Percentiles rank a stretch among this genome's conserved stretches.
Conservation (phyloP, 2,113 vertebrate genomes). For the Camelus dromedarius region DNA sequence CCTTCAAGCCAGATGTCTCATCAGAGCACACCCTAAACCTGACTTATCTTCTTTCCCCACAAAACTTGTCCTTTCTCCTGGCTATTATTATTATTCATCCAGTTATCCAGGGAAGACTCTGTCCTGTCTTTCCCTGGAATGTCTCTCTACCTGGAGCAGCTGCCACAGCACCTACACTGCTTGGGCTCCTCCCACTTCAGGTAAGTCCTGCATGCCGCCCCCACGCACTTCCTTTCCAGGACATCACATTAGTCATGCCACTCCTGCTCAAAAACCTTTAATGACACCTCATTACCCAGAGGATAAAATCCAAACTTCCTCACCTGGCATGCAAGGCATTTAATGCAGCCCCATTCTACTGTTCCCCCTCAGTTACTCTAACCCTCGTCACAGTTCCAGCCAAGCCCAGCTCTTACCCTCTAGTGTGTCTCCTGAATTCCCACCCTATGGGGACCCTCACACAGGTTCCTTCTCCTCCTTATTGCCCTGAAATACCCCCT, state of each 20-base stretch:
- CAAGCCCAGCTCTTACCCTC: not conserved
- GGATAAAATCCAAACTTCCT: not conserved
- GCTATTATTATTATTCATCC: not conserved
- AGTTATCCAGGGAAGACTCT: not conserved
- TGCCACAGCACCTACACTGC: not conserved
- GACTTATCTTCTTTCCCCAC: not conserved
- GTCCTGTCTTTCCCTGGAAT: not conserved
- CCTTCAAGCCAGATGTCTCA: not conserved
- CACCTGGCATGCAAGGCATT: not conserved
- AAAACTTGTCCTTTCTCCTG: not conserved
- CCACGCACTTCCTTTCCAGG: not conserved
- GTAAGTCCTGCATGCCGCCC: not conserved
- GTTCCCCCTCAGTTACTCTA: not conserved
- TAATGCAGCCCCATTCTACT: not conserved
- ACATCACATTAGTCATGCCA: not conserved
- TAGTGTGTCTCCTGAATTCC: not conserved
- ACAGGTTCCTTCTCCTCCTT: not conserved
- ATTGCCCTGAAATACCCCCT: not conserved
- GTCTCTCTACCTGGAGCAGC: not conserved
- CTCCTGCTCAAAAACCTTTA: not conserved
- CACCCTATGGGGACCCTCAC: not conserved
- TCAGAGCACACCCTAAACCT: not conserved
- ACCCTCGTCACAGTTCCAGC: too few relatives aligned
- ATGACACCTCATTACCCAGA: not conserved
- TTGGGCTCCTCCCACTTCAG: not conserved